phyloP scores from a whole-genome alignment of 2,113 vertebrate genomes.

The Corythornis cristatus region DNA sequence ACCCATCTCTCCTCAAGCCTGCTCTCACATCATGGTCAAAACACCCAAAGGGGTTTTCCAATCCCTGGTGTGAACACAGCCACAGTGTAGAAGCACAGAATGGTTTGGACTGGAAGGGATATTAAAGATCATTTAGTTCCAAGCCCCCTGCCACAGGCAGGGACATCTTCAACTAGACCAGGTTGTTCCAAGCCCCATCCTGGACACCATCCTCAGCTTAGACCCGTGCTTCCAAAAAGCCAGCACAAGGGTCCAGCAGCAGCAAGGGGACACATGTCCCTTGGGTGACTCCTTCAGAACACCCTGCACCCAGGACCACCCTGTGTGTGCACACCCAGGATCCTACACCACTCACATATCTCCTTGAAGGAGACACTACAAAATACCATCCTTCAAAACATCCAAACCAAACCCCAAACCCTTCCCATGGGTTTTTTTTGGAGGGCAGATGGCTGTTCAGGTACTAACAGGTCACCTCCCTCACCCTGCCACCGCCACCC shows the following conservation, averaged over 20 bases:
- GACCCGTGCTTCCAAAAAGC: neutral
- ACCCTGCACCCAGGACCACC: neutral
- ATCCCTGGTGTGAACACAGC: rapidly evolving
- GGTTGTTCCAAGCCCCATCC: neutral
- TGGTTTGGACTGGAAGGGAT: neutral
- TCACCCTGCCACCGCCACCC: neutral
- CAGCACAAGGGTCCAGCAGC: neutral
- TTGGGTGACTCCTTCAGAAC: neutral
- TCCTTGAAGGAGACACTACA: neutral
- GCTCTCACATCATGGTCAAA: neutral
- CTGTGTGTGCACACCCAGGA: neutral
- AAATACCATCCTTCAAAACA: neutral
- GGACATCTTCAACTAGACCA: neutral
- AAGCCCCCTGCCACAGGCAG: neutral
- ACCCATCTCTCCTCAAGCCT: neutral
- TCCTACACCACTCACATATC: rapidly evolving
- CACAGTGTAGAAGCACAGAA: rapidly evolving
- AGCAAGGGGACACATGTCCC: neutral
- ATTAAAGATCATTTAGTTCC: neutral
- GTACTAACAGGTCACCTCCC: neutral
- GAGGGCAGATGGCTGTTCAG: neutral
- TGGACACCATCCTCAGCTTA: neutral
- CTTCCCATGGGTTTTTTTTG: neutral
- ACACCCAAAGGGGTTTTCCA: neutral
- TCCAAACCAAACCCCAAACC: neutral